Evolutionary conservation across 1,140 invertebrate genomes (phyloP).

Genomic region (Zaprionus tsacasi): DNA sequence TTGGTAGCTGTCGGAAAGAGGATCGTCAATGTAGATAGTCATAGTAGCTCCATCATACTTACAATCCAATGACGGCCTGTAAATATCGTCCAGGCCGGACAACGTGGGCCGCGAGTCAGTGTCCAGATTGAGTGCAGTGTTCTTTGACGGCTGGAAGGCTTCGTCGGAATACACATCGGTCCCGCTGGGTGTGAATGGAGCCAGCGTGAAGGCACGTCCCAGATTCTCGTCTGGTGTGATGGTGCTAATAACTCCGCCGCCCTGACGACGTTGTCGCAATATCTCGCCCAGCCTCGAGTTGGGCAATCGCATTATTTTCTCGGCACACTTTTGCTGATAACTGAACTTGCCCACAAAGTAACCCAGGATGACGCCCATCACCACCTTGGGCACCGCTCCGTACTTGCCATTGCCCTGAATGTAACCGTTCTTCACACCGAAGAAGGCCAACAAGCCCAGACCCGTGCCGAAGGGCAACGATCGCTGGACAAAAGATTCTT

Average conservation of each 20-base stretch:
- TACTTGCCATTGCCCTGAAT: constrained; percentile 85
- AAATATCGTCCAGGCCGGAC: constrained; percentile 85
- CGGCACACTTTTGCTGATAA: constrained; percentile 89
- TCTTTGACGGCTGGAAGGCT: constrained; percentile 48
- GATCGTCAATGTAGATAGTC: not conserved
- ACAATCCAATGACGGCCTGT: constrained; percentile 85
- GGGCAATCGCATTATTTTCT: constrained; percentile 90
- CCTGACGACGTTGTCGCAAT: constrained; percentile 63
- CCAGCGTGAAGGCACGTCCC: constrained; percentile 84
- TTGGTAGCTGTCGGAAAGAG: constrained; percentile 15
- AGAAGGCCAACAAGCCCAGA: constrained; percentile 86
- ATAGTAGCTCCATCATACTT: constrained; percentile 26
- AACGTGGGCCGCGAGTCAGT: constrained; percentile 82
- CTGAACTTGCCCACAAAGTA: constrained; percentile 91
- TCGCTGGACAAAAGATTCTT: constrained; percentile 89
- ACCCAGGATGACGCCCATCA: constrained; percentile 87
- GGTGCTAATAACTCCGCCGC: constrained; percentile 58
- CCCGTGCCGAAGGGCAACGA: constrained; percentile 88
- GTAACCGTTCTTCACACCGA: constrained; percentile 86
- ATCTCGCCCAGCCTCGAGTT: constrained; percentile 77
- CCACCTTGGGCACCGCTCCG: constrained; percentile 88
- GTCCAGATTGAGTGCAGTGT: constrained; percentile 84
- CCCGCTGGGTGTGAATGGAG: constrained; percentile 82
- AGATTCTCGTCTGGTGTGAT: constrained; percentile 83
- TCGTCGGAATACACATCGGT: constrained; percentile 84